Percentiles rank a stretch among this genome's conserved stretches.
Conservation (phyloP, 2,888 invertebrate genomes). For the Cepaea hortensis region DNA sequence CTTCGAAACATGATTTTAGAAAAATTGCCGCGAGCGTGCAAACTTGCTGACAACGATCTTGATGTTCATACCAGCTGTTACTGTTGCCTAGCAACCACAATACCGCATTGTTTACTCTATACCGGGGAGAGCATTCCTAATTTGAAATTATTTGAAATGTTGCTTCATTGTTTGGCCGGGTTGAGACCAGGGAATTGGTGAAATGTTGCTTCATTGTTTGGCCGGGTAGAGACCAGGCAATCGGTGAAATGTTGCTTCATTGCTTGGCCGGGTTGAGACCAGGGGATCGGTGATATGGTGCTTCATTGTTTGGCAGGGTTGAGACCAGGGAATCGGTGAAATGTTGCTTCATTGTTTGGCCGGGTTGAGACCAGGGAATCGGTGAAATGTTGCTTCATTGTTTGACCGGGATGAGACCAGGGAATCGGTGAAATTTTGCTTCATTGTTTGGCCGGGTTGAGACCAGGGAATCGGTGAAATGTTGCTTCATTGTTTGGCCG, state of each 20-base stretch:
- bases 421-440: too few relatives aligned
- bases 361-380: not conserved
- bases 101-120: constrained; percentile 13
- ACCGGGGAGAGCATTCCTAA: not conserved
- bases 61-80: constrained; percentile 15
- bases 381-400: too few relatives aligned
- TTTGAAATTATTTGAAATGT: constrained; percentile 10
- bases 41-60: constrained; percentile 19
- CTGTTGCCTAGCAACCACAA: constrained; percentile 21
- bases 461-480: too few relatives aligned
- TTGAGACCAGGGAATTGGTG: not conserved
- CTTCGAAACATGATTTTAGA: not conserved
- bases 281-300: not conserved
- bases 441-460: too few relatives aligned
- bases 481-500: too few relatives aligned
- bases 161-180: not conserved
- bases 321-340: not conserved
- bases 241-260: too few relatives aligned
- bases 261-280: not conserved
- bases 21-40: not conserved
- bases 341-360: too few relatives aligned
- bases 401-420: too few relatives aligned
- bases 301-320: too few relatives aligned
- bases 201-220: too few relatives aligned
- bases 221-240: not conserved